Conservation (phyloP, 2,113 vertebrate species). For the Xyliphius kryptos region DNA sequence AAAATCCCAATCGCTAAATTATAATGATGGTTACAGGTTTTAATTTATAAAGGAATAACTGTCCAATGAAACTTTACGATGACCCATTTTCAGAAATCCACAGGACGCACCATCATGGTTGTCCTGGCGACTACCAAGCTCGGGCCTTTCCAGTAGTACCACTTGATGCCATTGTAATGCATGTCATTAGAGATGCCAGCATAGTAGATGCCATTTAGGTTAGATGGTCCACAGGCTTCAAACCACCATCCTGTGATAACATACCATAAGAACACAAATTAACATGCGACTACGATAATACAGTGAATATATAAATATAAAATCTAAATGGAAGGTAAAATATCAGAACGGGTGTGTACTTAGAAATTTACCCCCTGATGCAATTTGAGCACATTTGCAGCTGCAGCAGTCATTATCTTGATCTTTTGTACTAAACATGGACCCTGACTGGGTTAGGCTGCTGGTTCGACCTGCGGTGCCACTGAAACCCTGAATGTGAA, state of each 20-base stretch:
- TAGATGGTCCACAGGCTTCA: constrained; percentile 76
- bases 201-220: constrained; percentile 75
- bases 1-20: background rate
- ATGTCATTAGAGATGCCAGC: constrained; percentile 55
- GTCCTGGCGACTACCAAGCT: constrained; percentile 65
- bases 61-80: background rate
- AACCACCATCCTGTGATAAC: constrained; percentile 74
- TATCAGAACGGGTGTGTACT: background rate
- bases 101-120: constrained; percentile 75
- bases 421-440: constrained; percentile 74
- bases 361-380: constrained; percentile 59
- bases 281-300: too few relatives aligned
- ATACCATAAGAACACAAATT: too few relatives aligned
- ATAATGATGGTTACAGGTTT: background rate
- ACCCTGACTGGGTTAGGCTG: constrained; percentile 63
- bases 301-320: too few relatives aligned
- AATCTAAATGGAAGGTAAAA: background rate
- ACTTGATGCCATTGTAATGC: constrained; percentile 75
- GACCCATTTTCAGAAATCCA: constrained; percentile 59
- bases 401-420: constrained; percentile 64
- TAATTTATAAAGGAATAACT: background rate
- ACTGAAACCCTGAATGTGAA: constrained; percentile 57
- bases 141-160: constrained; percentile 80
- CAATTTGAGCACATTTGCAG: constrained; percentile 69
- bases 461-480: constrained; percentile 66